Percentiles rank a stretch among this genome's conserved stretches.
Conservation (phyloP, 2,888 invertebrate species). For the Pterostichus niger region DNA sequence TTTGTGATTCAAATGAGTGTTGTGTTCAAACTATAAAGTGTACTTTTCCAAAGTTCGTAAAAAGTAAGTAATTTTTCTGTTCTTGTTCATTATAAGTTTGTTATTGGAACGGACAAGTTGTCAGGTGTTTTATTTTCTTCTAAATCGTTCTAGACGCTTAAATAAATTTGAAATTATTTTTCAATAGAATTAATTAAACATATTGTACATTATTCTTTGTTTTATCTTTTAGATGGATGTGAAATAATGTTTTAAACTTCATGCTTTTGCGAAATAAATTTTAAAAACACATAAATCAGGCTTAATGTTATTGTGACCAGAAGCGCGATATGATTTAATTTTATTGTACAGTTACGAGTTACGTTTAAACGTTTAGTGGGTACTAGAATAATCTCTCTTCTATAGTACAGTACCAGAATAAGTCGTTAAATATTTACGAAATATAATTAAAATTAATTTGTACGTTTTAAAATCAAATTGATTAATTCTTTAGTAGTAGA, state of each 20-base stretch:
- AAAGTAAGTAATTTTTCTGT: constrained; percentile 40
- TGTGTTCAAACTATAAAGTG: constrained; percentile 34
- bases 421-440: too few relatives aligned
- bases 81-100: too few relatives aligned
- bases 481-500: too few relatives aligned
- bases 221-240: not conserved
- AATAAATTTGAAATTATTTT: too few relatives aligned
- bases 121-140: not conserved
- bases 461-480: too few relatives aligned
- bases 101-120: constrained; percentile 12
- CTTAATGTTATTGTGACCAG: constrained; percentile 14
- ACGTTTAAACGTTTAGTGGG: not conserved
- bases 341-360: not conserved
- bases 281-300: not conserved
- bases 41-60: not conserved
- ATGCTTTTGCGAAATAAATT: constrained; percentile 6
- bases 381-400: not conserved
- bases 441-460: too few relatives aligned
- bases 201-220: too few relatives aligned
- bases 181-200: too few relatives aligned
- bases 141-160: not conserved
- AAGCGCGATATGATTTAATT: constrained; percentile 15
- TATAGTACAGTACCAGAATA: too few relatives aligned
- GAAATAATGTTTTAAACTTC: not conserved
- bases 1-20: constrained; percentile 43